Evolutionary conservation across 2,113 vertebrate species (phyloP), one percentile per base, ranked within the genome.

Genomic region (Daubentonia madagascariensis): DNA sequence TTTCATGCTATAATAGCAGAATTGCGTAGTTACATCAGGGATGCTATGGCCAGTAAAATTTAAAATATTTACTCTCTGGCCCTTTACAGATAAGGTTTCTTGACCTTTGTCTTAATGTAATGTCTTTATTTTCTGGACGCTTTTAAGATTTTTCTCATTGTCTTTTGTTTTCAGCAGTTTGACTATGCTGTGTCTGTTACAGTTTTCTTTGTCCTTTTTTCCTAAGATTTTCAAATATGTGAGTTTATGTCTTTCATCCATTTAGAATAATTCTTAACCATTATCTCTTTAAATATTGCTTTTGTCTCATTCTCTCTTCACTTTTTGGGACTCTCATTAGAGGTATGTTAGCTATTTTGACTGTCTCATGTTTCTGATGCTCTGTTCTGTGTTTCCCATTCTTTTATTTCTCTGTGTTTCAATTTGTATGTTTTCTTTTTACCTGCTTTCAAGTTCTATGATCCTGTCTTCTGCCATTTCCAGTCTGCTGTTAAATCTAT

Each of bases 101-200:
- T 92, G 57, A 83, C 18, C 25, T 8, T 43, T 57, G 54, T 22
- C 48, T 88, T 63, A 86, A 92, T 83, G 54, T 92, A 63, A 63
- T 65, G 65, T 81, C 52, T 54, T 54, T 85, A 83, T 78, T 35
- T 35, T 92, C 32, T 92, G 17, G 17, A 83, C 48, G 5, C 23
- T 92, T 92, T 83, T 83, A 75, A 63, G n/a, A n/a, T 12, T 86
- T 92, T 91, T 91, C 35, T 91, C 43, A 63, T 61, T 79, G 25
- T 80, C 25, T 91, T 52, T 80, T 37, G n/a, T 45, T 84, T 88
- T 84, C 18, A 88, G 45, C 40, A 50, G 40, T 88, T 73, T 89
- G 76, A 54, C 54, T 92, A 1, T 85, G 25, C 48, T 83, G 18
- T 65, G 9, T 32, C 68, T 84, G 7, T 5, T 88, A 37, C 67